phyloP scores from a whole-genome alignment of 2,797 vertebrate genomes.

The Sorex maritimensis region DNA sequence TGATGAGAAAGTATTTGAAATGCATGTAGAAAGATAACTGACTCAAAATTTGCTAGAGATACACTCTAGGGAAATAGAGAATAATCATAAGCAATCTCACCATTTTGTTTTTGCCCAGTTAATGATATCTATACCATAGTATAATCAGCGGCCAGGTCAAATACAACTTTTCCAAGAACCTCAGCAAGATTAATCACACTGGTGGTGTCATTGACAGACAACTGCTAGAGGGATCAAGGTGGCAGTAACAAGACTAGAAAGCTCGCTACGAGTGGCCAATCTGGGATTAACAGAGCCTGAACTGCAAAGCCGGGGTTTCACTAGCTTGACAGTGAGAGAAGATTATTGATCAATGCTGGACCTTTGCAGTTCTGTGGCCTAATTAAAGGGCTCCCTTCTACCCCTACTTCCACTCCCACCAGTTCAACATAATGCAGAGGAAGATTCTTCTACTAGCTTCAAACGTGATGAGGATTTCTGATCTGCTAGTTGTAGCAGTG shows the following conservation, averaged over 20 bases:
- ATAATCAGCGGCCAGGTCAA: background rate
- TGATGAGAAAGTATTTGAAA: background rate
- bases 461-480: constrained; percentile 9
- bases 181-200: background rate
- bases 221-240: background rate
- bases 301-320: background rate
- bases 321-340: background rate
- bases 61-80: constrained; percentile 13
- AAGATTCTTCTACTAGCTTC: background rate
- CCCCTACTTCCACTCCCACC: background rate
- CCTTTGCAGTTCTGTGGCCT: background rate
- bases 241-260: background rate
- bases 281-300: background rate
- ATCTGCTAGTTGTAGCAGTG: background rate
- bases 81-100: background rate
- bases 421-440: background rate
- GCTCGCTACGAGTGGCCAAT: background rate
- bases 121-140: background rate
- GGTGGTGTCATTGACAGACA: background rate
- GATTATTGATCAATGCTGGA: background rate
- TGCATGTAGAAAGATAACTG: background rate
- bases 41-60: background rate
- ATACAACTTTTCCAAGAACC: background rate
- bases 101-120: background rate
- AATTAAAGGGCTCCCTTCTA: background rate